phyloP scores from a whole-genome alignment of 1,140 invertebrate species.

The Diploscapter pachys region DNA sequence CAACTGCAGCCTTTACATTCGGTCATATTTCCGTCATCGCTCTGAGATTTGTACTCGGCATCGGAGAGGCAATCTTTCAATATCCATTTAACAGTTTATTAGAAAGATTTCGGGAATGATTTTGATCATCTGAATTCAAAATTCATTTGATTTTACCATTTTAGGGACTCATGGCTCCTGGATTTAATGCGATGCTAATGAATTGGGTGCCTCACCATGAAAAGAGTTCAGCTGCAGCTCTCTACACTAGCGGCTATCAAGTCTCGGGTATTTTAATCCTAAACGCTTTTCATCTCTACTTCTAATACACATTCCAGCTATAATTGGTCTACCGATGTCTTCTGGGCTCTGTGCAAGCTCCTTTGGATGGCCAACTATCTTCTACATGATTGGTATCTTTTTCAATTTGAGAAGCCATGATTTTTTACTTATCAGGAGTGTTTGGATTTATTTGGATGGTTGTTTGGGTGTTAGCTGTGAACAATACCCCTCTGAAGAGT shows the following conservation, averaged over 20 bases:
- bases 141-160: neutral
- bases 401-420: neutral
- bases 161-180: slow-evolving; percentile 21
- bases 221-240: slow-evolving; percentile 18
- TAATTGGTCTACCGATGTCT: slow-evolving; percentile 16
- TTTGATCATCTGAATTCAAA: too few relatives aligned
- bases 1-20: slow-evolving; percentile 5
- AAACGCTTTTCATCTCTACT: neutral
- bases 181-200: slow-evolving; percentile 18
- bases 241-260: slow-evolving; percentile 29
- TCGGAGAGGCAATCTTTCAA: slow-evolving; percentile 12
- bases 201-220: slow-evolving; percentile 29
- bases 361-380: slow-evolving; percentile 22
- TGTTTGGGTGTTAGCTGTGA: slow-evolving; percentile 19
- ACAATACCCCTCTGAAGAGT: slow-evolving; percentile 20
- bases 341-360: slow-evolving; percentile 16
- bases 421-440: neutral
- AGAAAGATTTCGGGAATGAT: too few relatives aligned
- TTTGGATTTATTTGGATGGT: slow-evolving; percentile 13
- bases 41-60: slow-evolving; percentile 17
- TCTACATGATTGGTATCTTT: slow-evolving; percentile 21
- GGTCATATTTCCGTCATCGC: slow-evolving; percentile 4
- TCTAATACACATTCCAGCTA: slow-evolving; percentile 5
- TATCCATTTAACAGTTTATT: too few relatives aligned
- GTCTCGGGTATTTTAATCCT: neutral